Base-by-base conservation (phyloP, 2,113 vertebrate species). In the Etia nguti region DNA sequence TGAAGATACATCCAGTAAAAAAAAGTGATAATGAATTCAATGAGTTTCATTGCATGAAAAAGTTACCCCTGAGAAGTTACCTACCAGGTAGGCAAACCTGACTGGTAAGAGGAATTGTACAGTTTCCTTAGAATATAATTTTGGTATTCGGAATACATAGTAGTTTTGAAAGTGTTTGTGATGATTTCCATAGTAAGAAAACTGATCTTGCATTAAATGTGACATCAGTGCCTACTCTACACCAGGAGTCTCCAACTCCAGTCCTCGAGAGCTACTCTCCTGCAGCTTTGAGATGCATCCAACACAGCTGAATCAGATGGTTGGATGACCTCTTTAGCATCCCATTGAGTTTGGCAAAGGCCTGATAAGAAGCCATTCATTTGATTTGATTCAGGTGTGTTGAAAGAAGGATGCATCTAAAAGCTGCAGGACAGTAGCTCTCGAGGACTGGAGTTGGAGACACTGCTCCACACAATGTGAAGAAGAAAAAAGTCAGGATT, bases 31-130 rank as follows among this genome's bases (percentile, higher is more conserved):
- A 75, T 50, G 15, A 2, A 54, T 7, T 34, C 31, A 54, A 48
- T 12, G 59, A 10, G 48, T 48, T 75, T 46, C 13, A 62, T 46
- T 73, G 22, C 41, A 46, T 11, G 9, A 46, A 18, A 75, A 26
- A 1, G 41, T 48, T 0, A 73, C n/a, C 8, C 13, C 38, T 73
- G 18, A 73, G 13, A 46, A 1, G 9, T 46, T 0, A 48, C 68
- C 22, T 24, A 8, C 15, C 22, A 48, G 68, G 15, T 48, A 48
- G 70, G 43, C 6, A 75, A 75, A 75, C 70, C 41, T 12, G 9
- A 75, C 41, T 48, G 10, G 43, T 75, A 29, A 46, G 24, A 50
- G 43, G 9, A 46, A 77, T 77, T 50, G 43, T 8, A 4, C 24
- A 50, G 24, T 31, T 20, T 50, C 6, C 20, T 20, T 4, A 29